These are phyloP conservation scores for Buphagus erythrorhynchus DNA, from an alignment of 2,797 vertebrate species.

Conservation along the genomic window DNA sequence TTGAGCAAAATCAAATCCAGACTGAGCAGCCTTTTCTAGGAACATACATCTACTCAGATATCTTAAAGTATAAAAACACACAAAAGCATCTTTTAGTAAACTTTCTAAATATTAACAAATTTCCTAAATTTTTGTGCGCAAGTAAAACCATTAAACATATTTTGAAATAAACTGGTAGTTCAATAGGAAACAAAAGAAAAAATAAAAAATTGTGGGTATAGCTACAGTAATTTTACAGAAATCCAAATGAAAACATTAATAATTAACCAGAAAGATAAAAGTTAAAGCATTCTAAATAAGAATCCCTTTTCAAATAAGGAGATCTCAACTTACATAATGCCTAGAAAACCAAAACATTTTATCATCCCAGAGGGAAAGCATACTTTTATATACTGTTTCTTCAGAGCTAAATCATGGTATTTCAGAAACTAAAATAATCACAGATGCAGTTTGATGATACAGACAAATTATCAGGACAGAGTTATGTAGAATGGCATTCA, in stretches of 20 bases:
- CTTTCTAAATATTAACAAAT: neutral
- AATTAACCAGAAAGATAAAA: neutral
- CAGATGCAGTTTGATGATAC: neutral
- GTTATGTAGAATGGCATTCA: neutral
- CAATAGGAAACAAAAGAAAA: neutral
- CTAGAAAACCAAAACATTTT: neutral
- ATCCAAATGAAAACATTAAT: neutral
- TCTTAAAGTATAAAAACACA: neutral
- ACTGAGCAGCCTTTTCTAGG: neutral
- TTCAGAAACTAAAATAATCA: neutral
- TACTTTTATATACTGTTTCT: neutral
- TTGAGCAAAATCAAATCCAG: neutral
- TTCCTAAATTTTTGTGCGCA: neutral
- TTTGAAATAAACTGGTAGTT: neutral
- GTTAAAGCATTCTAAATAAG: neutral
- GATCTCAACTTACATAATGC: neutral
- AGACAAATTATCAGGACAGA: neutral
- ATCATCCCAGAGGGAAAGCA: neutral
- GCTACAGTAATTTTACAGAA: neutral
- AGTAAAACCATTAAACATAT: neutral
- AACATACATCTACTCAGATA: neutral
- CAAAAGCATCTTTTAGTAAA: neutral
- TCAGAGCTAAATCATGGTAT: neutral
- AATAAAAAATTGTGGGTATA: neutral
- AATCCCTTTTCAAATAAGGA: neutral